Evolutionary conservation across 2,888 invertebrate species (phyloP), one percentile per base, ranked within the genome.

Genomic region (Ophion slaviceki): DNA sequence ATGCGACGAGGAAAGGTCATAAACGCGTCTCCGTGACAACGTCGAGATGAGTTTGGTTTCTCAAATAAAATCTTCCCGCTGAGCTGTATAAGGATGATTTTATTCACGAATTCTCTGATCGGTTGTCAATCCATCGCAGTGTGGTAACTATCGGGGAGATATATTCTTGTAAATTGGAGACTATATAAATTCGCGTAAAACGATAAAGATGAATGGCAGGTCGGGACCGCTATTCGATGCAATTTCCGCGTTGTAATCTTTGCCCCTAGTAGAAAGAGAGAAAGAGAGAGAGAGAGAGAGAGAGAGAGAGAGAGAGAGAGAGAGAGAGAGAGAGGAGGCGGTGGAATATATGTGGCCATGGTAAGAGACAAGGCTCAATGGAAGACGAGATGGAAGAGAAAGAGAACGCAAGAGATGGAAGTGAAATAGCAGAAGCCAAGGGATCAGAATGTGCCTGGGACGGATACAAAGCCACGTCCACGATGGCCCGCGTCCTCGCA

Each of bases 401-500:
- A 64, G 28, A 62, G 70, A 17, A 74, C 47, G 81, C 20, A 28
- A 70, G 66, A 83, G 72, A 45, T 32, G 47, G 75, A 62, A 77
- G 72, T 61, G 45, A 64, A 78, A 64, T 62, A 72, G 45, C 75
- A 59, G 78, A 72, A 82, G 78, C 68, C 72, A 59, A 75, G 36
- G 76, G 81, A 86, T 86, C 79, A 67, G 86, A 67, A 36, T 74
- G 53, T 53, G 47, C 61, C 62, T 47, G 79, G 71, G 82, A 79
- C 71, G 79, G 72, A 88, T 89, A 91, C 91, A 92, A 91, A 91
- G 91, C 91, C 89, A 90, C 90, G 90, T 89, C 89, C 89, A 84
- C 90, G 89, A 89, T 91, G 91, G 90, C 91, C 89, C 87, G 90
- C 91, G 90, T 53, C 53, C 88, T 91, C 92, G 91, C 90, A 90